Evolutionary conservation across 2,113 vertebrate species (phyloP), one percentile per base, ranked within the genome.

Genomic region (Colius striatus): DNA sequence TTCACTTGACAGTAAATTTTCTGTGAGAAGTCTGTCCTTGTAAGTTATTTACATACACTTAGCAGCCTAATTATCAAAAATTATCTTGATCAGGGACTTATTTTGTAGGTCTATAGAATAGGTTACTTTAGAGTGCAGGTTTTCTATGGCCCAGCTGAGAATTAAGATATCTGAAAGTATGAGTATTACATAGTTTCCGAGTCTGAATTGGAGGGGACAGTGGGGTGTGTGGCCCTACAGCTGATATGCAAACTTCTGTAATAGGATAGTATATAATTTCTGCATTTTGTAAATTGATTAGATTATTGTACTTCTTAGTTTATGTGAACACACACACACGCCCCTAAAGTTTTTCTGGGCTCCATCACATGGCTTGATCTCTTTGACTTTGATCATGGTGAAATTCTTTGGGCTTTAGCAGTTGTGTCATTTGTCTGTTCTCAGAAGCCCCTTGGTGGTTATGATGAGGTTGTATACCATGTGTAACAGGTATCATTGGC

Each of bases 191-290:
- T 72, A 30, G n/a, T 55, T 74, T 80, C 38, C 34, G 45, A 57
- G 43, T 36, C 22, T 45, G 54, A 74, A 18, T 5, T 30, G 45
- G 53, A 75, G 47, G 7, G 0, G 11, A 8, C 22, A 12, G 5
- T 8, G 5, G 1, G 5, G 38, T 41, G 38, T 12, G 38, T 41
- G 38, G 38, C 10, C 13, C 16, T 23, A 4, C 29, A 23, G 4
- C 34, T 43, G 41, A 11, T 20, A 6, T 1, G 5, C 0, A 1
- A 18, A 71, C 21, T 84, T 66, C n/a, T 87, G 73, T 47, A 17
- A 0, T 0, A 5, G 30, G 53, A 18, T 12, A 4, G 47, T n/a
- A 1, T 4, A 5, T 77, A 20, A 29, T 25, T 71, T n/a, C 26
- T 81, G 55, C 57, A 32, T 89, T 45, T 60, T 0, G 0, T 82